These are phyloP conservation scores for Erpobdella octoculata DNA, from an alignment of 2,888 invertebrate genomes.

Conservation along the genomic window DNA sequence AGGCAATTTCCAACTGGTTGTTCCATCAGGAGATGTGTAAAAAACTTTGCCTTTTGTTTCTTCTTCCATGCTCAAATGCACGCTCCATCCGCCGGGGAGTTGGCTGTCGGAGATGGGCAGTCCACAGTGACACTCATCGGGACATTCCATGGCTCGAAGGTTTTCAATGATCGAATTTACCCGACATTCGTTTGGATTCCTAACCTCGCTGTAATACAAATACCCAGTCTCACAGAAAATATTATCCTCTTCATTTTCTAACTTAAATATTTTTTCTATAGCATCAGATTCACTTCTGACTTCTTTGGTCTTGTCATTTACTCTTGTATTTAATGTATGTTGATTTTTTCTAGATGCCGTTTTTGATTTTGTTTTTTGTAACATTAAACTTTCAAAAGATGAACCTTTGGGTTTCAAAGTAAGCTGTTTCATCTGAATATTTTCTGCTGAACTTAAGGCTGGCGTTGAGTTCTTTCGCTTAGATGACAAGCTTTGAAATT, in stretches of 20 bases:
- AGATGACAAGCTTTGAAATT: neutral
- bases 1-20: constrained; percentile 33
- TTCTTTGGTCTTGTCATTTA: neutral
- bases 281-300: neutral
- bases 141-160: constrained; percentile 4
- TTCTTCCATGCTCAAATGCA: constrained; percentile 31
- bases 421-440: neutral
- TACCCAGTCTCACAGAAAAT: no score
- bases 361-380: no score
- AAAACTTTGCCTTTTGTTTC: constrained; percentile 27
- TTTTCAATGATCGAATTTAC: constrained; percentile 10
- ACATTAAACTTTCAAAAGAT: no score
- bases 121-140: constrained; percentile 31
- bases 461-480: neutral
- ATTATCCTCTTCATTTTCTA: no score
- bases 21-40: constrained; percentile 29
- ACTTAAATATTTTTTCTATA: no score
- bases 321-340: no score
- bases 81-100: constrained; percentile 30
- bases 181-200: constrained; percentile 6
- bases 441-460: neutral
- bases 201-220: constrained; percentile 22
- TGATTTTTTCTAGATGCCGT: no score
- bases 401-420: neutral
- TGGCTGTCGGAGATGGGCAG: constrained; percentile 28